Evolutionary conservation across 2,797 vertebrate genomes (phyloP), one percentile per base, ranked within the genome.

Genomic region (Diglossa cyanea): DNA sequence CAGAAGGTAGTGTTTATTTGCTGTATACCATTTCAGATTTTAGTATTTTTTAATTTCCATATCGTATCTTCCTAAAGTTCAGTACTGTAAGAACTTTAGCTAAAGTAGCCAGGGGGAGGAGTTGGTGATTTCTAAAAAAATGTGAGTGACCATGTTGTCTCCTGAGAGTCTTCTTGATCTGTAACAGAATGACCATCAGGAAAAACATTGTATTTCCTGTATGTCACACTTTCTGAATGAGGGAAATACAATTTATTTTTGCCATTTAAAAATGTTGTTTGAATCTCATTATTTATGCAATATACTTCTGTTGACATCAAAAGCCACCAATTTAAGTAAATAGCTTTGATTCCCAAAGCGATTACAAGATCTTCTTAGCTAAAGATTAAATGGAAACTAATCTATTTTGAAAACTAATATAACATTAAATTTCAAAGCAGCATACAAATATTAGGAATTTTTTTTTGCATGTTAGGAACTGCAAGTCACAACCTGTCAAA

Each of bases 401-500:
- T 26, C 5, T 71, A 21, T 47, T 89, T 84, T 42, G 12, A 88
- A 91, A 72, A 79, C 14, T 44, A 72, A 44, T 70, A 17, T 2
- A 58, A 7, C 33, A 30, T 72, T 77, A 73, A 13, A 83, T 73
- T 82, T 95, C 33, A 60, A 76, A 70, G 26, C 14, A 62, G 17
- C 7, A 0, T 73, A 13, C 20, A 80, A 55, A 73, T 48, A 10
- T 24, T n/a, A 17, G 12, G 15, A 48, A 25, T 3, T 0, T 15
- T 60, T 60, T 77, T 67, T 53, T 74, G 9, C 5, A 4, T 12
- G 3, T 58, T 86, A 81, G 39, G 55, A 81, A 65, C 19, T 65
- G 14, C 28, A 74, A 26, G 25, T 87, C 37, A 44, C 19, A 61
- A 2, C 9, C 15, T 72, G 21, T 75, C 15, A 14, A 33, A 44